phyloP scores from a whole-genome alignment of 1,140 invertebrate genomes.

The Samia ricini region DNA sequence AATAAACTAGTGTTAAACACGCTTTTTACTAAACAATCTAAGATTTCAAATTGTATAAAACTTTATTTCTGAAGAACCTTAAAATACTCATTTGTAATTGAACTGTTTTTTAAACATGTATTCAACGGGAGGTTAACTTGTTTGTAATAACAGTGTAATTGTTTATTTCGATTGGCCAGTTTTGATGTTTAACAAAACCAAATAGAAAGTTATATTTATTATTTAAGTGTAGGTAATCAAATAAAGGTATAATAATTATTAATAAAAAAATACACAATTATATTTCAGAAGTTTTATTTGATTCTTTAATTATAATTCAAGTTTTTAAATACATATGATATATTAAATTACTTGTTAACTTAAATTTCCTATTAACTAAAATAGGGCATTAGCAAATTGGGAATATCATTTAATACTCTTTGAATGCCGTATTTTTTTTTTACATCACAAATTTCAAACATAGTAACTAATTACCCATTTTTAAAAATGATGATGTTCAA shows the following conservation, averaged over 20 bases:
- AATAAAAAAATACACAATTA: neutral
- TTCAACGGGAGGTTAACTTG: no score
- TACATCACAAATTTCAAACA: no score
- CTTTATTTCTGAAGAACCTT: no score
- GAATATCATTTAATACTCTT: slow-evolving; percentile 47
- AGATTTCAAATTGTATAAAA: no score
- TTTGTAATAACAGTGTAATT: no score
- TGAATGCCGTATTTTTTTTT: slow-evolving; percentile 31
- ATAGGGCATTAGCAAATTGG: slow-evolving; percentile 40
- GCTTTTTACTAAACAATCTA: no score
- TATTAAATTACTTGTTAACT: neutral
- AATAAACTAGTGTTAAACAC: no score
- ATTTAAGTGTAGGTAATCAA: neutral
- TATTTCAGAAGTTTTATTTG: neutral
- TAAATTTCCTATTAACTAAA: neutral
- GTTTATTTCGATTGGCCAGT: neutral
- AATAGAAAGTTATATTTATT: neutral
- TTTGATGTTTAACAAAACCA: neutral
- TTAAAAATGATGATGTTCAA: no score
- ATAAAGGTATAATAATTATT: neutral
- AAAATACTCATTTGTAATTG: no score
- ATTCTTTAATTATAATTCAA: neutral
- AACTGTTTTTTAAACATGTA: no score
- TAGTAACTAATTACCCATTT: no score
- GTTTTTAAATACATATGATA: neutral